These are phyloP conservation scores for Zoanthus solanderi DNA, from an alignment of 92 coral and sea anemone species.

Conservation along the genomic window DNA sequence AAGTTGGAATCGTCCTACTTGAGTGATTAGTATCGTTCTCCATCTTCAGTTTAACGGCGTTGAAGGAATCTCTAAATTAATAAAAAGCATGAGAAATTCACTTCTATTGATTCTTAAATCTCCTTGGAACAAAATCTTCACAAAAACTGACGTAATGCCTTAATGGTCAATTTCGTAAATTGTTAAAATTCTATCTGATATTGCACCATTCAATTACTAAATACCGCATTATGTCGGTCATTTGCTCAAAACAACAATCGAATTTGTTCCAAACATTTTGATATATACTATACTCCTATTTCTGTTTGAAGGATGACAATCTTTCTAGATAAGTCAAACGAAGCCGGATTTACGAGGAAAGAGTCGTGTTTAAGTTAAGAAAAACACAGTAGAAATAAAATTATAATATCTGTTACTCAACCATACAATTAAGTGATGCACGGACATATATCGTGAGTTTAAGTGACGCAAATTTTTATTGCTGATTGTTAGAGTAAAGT, in stretches of 20 bases:
- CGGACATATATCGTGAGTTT: background rate
- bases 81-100: conserved; percentile 1
- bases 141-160: conserved; percentile 16
- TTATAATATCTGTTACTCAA: background rate
- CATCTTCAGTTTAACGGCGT: background rate
- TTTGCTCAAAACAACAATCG: conserved; percentile 14
- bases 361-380: background rate
- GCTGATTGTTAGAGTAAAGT: background rate
- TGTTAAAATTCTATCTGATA: conserved; percentile 34
- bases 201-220: conserved; percentile 29
- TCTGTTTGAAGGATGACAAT: background rate
- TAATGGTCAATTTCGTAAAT: conserved; percentile 30
- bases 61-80: background rate
- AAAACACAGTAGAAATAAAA: background rate
- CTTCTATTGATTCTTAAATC: background rate
- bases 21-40: background rate
- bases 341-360: background rate
- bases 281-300: background rate
- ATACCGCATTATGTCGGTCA: conserved; percentile 14
- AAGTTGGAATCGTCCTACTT: background rate
- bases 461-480: background rate
- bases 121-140: conserved; percentile 29
- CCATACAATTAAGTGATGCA: background rate
- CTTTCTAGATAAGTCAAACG: background rate
- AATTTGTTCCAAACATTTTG: background rate